Base-by-base conservation (phyloP, 1,140 invertebrate species). In the Ceratina australensis region DNA sequence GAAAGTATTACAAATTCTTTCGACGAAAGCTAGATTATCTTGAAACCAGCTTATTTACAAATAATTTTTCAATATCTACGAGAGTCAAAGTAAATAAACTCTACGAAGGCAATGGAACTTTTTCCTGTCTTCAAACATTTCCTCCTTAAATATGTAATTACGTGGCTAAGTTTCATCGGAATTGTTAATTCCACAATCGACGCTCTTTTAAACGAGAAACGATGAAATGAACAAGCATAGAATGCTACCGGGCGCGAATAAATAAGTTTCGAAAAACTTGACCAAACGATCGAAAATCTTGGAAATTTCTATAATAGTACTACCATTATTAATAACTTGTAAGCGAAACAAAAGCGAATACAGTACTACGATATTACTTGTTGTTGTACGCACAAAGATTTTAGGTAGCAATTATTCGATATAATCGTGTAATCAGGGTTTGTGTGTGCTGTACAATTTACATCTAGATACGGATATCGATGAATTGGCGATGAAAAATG, bases 351-450 rank as follows among this genome's bases (percentile, higher is more conserved):
- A 26, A 63, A 33, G 76, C 49, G 33, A 42, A 42, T 7, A 42
- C 33, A 42, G 28, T 69, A 59, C 68, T 76, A 57, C 50, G 47
- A 69, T 75, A 75, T 74, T 78, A 78, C 56, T 72, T 78, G 76
- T 72, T 78, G 76, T 79, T 81, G 78, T 65, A 79, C 80, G 80
- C 80, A 84, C 80, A 84, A 84, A 79, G 66, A 71, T 73, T 79
- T 77, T 81, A 84, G 65, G 49, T 78, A 79, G 72, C 47, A 76
- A 24, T 80, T 66, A 75, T 78, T 79, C 60, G 15, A 77, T 82
- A 72, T 80, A 78, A 75, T 78, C 65, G 76, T 82, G 71, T 82
- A 80, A 82, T 85, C 80, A 79, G 78, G 74, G 76, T 82, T 82
- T 57, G 26, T 71, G 47, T 47, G 54, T 73, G 63, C 72, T 79